Conservation (phyloP, 37 sponge, comb jelly and placozoan species). For the Halisarca cf. caerulea region DNA sequence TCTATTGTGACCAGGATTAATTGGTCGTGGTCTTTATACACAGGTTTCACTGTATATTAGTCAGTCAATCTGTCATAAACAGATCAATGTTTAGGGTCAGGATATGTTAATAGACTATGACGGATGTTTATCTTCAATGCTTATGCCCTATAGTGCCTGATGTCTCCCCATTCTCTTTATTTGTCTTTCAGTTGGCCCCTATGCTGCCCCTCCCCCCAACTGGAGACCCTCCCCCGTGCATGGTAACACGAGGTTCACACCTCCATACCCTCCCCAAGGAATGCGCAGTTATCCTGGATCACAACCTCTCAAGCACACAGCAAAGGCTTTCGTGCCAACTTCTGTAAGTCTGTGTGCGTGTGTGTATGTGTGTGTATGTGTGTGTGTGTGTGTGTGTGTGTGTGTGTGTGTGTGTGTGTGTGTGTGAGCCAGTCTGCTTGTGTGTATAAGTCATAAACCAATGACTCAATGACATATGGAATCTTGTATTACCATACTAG, state of each 20-base stretch:
- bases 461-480: too few species aligned
- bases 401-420: background rate
- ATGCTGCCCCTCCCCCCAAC: background rate
- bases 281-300: background rate
- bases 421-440: background rate
- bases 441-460: background rate
- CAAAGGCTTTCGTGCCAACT: conserved; percentile 28
- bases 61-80: too few species aligned
- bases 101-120: too few species aligned
- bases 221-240: background rate
- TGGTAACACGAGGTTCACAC: background rate
- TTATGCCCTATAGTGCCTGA: too few species aligned
- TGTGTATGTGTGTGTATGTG: conserved; percentile 25
- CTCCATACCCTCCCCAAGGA: background rate
- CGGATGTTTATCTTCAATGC: too few species aligned
- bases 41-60: too few species aligned
- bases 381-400: conserved; percentile 37
- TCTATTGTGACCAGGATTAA: too few species aligned
- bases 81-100: too few species aligned
- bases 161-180: too few species aligned
- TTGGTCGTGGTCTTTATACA: too few species aligned
- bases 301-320: conserved; percentile 29
- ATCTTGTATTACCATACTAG: too few species aligned
- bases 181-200: too few species aligned
- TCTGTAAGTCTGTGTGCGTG: background rate